phyloP scores from a whole-genome alignment of 2,797 vertebrate species.

The Muraenolepis orangiensis region DNA sequence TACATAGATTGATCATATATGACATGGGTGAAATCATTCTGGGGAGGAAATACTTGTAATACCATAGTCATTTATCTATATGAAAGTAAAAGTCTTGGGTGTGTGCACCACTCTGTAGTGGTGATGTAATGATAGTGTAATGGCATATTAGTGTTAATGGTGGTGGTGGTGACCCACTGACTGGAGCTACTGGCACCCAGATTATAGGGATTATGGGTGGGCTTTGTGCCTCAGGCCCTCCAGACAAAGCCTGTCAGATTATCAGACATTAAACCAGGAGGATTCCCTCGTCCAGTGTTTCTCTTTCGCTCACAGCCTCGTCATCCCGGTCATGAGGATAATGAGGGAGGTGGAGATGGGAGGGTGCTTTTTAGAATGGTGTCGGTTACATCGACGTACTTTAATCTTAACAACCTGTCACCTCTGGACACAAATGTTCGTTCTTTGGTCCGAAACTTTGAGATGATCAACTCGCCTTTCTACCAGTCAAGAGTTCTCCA shows the following conservation, averaged over 20 bases:
- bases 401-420: background rate
- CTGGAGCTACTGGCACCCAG: conserved; percentile 53
- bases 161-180: conserved; percentile 58
- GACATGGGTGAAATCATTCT: too few species aligned
- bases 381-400: background rate
- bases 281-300: conserved; percentile 34
- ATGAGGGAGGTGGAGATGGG: background rate
- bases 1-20: too few species aligned
- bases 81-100: too few species aligned
- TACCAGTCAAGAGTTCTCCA: background rate
- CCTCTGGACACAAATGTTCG: background rate
- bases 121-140: too few species aligned
- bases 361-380: background rate
- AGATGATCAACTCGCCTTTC: background rate
- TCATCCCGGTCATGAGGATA: background rate
- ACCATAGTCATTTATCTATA: too few species aligned
- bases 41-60: too few species aligned
- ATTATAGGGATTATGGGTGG: conserved; percentile 66
- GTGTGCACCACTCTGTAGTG: too few species aligned
- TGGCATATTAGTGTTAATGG: background rate
- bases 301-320: conserved; percentile 35
- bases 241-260: conserved; percentile 55
- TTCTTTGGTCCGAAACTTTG: background rate
- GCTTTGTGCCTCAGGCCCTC: conserved; percentile 38
- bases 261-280: conserved; percentile 29